Percentiles rank a stretch among this genome's conserved stretches.
Conservation (phyloP, 2,113 vertebrate species). For the Pongo abelii region DNA sequence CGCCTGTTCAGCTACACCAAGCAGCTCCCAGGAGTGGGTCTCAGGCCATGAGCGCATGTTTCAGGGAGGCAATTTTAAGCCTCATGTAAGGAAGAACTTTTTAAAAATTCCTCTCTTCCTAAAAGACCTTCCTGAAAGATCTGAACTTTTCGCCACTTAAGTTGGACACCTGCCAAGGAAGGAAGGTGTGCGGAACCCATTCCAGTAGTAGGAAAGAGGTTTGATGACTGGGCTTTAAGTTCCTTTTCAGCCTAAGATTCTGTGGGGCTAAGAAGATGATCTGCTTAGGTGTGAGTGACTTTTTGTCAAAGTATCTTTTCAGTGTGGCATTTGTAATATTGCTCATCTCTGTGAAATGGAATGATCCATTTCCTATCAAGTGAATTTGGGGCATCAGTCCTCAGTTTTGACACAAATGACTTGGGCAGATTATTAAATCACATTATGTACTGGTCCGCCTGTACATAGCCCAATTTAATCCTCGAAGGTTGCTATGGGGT, state of each 20-base stretch:
- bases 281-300: too few relatives aligned
- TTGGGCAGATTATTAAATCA: not conserved
- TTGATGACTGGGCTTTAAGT: accelerated
- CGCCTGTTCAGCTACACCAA: accelerated
- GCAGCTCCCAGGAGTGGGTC: not conserved
- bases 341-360: not conserved
- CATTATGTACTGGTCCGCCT: too few relatives aligned
- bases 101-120: not conserved
- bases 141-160: not conserved
- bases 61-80: not conserved
- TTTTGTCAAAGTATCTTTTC: not conserved
- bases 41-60: accelerated
- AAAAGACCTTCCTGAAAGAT: not conserved
- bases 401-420: not conserved
- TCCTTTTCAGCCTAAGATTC: not conserved
- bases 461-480: too few relatives aligned
- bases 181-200: not conserved
- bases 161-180: not conserved
- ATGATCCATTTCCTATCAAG: too few relatives aligned
- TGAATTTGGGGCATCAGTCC: not conserved
- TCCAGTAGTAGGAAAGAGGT: accelerated
- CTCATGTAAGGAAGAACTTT: too few relatives aligned
- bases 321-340: not conserved
- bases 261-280: too few relatives aligned
- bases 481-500: not conserved